Base-by-base conservation (phyloP, 2,113 vertebrate species). In the Oxygymnocypris stewartii region DNA sequence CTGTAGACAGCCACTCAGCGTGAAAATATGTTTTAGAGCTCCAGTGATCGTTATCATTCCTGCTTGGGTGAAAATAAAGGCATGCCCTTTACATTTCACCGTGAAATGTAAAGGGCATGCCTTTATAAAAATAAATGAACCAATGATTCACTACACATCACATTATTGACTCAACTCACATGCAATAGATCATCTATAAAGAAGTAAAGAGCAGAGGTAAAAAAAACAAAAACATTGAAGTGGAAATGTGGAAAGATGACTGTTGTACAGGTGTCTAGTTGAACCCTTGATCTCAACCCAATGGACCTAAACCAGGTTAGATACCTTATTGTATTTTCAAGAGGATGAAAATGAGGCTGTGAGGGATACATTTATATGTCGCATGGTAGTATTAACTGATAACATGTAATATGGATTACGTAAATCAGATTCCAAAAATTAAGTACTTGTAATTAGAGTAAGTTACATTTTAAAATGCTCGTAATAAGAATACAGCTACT, bases 81-180 rank as follows among this genome's bases (percentile, higher is more conserved):
- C 37, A 40, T 31, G 28, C 28, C 28, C 28, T 31, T 31, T 31
- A 31, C 28, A 31, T 31, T 31, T 31, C 28, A 31, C 28, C 28
- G 28, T 47, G 20, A 51, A 49, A 51, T 51, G 61, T 82, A 71
- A 82, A 82, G 25, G 63, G n/a, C 31, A 49, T 71, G 80, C 18
- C 8, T 31, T 47, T 31, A 82, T 4, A 35, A 82, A 78, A 82
- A 20, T 51, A 51, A 82, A 69, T 71, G 63, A 51, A 31, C 42
- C n/a, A 2, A 16, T 37, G 42, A 83, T 25, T 40, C 54, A n/a
- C 31, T 79, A 4, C 28, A 65, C 79, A 16, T 11, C 79, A 59
- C 51, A 16, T 35, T 81, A 13, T 81, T 65, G 23, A 81, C 37
- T 82, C 7, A 49, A 42, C 61, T 69, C 61, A 12, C 40, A 69